These are phyloP conservation scores for Oncorhynchus clarkii DNA, from an alignment of 2,113 vertebrate genomes.

Conservation along the genomic window DNA sequence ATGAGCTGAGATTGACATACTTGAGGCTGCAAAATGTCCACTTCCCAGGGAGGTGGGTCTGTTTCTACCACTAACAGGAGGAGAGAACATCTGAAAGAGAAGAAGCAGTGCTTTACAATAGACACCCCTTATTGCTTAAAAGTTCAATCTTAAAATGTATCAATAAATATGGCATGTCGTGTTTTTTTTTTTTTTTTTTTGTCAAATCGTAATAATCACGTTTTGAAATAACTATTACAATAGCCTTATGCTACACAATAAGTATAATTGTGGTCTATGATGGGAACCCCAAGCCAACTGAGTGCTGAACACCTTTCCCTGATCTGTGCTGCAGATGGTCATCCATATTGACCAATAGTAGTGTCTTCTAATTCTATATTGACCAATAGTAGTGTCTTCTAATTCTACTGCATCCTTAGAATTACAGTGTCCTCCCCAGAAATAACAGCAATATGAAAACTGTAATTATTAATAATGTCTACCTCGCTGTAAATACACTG, in stretches of 20 bases:
- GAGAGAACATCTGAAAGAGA: constrained; percentile 97
- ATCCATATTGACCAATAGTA: too few relatives aligned
- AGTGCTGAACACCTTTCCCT: neutral
- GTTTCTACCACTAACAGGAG: constrained; percentile 98
- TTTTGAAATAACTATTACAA: constrained; percentile 40
- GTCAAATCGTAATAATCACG: constrained; percentile 18
- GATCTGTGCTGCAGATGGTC: neutral
- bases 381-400: neutral
- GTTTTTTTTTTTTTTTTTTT: neutral
- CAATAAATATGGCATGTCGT: constrained; percentile 1
- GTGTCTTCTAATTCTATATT: constrained; percentile 12
- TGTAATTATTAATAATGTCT: neutral
- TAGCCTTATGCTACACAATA: constrained; percentile 13
- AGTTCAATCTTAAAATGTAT: neutral
- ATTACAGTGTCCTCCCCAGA: neutral
- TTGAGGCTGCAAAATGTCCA: constrained; percentile 97
- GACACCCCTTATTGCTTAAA: neutral
- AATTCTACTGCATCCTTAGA: constrained; percentile 26
- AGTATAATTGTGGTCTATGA: neutral
- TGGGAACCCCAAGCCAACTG: neutral
- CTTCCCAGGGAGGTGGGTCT: constrained; percentile 94
- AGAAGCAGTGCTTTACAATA: constrained; percentile 68
- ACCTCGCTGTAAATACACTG: neutral
- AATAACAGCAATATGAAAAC: neutral
- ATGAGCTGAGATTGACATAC: constrained; percentile 78